Percentiles rank a stretch among this genome's conserved stretches.
Conservation (phyloP, 2,797 vertebrate genomes). For the Erithacus rubecula region DNA sequence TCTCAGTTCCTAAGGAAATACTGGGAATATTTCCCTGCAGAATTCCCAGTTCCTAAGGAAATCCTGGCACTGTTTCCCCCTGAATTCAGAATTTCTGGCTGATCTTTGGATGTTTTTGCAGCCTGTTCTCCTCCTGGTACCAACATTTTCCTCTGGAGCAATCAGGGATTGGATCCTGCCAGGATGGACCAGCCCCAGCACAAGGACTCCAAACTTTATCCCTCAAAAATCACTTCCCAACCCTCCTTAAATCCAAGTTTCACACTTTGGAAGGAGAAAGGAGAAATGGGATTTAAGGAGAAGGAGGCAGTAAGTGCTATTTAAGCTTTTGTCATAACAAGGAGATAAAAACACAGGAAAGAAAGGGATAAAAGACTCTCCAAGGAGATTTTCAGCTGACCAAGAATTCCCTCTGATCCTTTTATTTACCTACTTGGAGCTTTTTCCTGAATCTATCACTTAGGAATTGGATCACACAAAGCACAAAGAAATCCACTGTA, state of each 20-base stretch:
- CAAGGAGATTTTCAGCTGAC: not conserved
- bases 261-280: not conserved
- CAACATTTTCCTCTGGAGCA: not conserved
- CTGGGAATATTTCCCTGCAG: not conserved
- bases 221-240: not conserved
- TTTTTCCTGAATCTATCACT: not conserved
- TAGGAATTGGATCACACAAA: not conserved
- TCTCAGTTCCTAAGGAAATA: not conserved
- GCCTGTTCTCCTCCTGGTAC: not conserved
- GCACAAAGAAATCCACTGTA: not conserved
- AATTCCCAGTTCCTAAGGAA: not conserved
- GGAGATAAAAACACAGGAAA: not conserved
- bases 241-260: not conserved
- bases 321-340: not conserved
- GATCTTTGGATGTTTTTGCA: not conserved
- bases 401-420: not conserved
- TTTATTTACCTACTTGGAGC: not conserved
- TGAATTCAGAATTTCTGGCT: not conserved
- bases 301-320: not conserved
- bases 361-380: not conserved
- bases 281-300: not conserved
- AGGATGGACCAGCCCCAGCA: not conserved
- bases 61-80: not conserved
- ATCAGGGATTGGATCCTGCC: not conserved
- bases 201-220: not conserved